phyloP scores from a whole-genome alignment of 2,797 vertebrate species.

The Setipinna tenuifilis region DNA sequence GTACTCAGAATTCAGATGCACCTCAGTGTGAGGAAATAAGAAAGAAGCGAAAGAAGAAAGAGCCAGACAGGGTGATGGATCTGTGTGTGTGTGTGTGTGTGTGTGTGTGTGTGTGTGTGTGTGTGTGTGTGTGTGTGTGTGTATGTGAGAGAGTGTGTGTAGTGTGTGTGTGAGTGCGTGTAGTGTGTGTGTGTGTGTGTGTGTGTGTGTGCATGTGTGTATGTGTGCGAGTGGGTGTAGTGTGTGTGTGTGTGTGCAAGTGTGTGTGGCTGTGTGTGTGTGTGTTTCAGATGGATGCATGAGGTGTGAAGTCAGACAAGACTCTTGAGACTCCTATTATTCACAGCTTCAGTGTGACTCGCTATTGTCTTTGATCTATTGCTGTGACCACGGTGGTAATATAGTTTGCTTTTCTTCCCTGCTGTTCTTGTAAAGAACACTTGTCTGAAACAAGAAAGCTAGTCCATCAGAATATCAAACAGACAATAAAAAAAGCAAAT shows the following conservation, averaged over 20 bases:
- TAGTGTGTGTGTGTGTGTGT: background rate
- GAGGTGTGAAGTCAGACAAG: background rate
- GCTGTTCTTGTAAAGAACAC: background rate
- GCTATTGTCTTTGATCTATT: background rate
- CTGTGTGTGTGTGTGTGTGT: background rate
- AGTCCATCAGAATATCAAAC: background rate
- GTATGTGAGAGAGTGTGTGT: background rate
- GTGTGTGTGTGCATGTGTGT: background rate
- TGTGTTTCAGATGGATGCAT: background rate
- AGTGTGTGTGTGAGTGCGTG: background rate
- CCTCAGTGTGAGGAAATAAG: background rate
- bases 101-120: conserved; percentile 11
- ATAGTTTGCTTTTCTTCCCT: background rate
- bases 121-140: background rate
- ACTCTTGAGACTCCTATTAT: background rate
- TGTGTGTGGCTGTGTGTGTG: background rate
- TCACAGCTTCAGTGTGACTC: background rate
- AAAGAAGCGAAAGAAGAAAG: background rate
- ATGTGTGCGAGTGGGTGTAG: background rate
- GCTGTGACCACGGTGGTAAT: background rate
- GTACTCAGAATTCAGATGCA: background rate
- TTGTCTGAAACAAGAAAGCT: background rate
- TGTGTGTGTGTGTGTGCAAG: background rate
- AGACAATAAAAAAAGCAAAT: background rate
- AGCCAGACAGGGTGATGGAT: background rate